Evolutionary conservation across 2,113 vertebrate species (phyloP).

Genomic region (Anhinga rufa): DNA sequence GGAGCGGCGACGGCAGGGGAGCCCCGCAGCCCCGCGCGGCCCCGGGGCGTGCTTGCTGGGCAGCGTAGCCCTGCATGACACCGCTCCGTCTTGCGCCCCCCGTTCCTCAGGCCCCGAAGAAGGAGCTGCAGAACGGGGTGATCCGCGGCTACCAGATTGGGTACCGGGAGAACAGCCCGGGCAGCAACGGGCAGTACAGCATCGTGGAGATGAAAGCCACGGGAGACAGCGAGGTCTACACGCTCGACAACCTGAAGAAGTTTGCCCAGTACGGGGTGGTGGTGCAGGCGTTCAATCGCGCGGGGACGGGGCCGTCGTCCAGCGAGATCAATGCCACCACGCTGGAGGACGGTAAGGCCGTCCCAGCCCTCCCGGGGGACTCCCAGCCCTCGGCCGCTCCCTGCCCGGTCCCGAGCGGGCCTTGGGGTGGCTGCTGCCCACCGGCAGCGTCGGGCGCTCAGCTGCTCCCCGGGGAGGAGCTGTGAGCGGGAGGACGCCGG

Average conservation of each 20-base stretch:
- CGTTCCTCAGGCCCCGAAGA: slow-evolving; percentile 84
- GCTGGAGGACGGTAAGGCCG: slow-evolving; percentile 83
- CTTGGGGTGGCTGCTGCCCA: not conserved
- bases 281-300: slow-evolving; percentile 96
- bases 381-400: not conserved
- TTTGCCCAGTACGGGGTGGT: slow-evolving; percentile 96
- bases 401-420: accelerated
- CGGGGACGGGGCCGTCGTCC: slow-evolving; percentile 93
- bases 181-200: slow-evolving; percentile 97
- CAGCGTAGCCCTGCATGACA: not conserved
- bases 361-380: not conserved
- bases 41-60: not conserved
- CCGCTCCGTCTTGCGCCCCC: not conserved
- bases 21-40: not conserved
- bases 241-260: slow-evolving; percentile 97
- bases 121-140: slow-evolving; percentile 95
- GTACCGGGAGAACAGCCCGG: slow-evolving; percentile 94
- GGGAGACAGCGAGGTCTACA: slow-evolving; percentile 95
- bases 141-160: slow-evolving; percentile 98
- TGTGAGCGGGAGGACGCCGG: accelerated
- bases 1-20: accelerated
- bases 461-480: not conserved
- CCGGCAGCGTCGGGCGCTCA: not conserved
- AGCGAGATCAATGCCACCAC: slow-evolving; percentile 98
- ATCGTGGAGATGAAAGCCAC: slow-evolving; percentile 99